Base-by-base conservation (phyloP, 2,888 invertebrate genomes). In the Ophonus ardosiacus region DNA sequence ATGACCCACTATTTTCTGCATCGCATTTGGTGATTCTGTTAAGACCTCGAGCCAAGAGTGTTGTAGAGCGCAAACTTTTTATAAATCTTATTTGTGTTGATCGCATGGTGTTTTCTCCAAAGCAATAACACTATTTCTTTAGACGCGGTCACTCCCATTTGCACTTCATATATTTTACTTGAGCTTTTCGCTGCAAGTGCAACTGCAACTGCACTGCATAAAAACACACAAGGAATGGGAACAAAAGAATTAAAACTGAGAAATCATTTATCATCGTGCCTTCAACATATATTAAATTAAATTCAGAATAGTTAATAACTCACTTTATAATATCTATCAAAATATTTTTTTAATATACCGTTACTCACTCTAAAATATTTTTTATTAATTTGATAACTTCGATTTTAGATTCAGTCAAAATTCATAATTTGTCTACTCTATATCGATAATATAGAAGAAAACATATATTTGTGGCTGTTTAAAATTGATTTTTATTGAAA, bases 71-170 rank as follows among this genome's bases (percentile, higher is more conserved):
- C 10, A 13, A 51, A 51, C 10, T 51, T 51, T 51, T 51, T 51
- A 51, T 51, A 51, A 51, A 51, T 51, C 43, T 51, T 51, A 51
- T 13, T 51, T 51, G 43, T 63, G 18, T 63, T 63, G 13, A 24
- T 38, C 68, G 13, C 40, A 38, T 8, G 15, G 68, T 68, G 24
- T 40, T 68, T 68, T n/a, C 24, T 68, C 17, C 18, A 59, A 59
- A 0, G 68, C 31, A 68, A 68, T 68, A 68, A 68, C 68, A 68
- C 68, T 68, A 68, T 31, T 68, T 68, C 68, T 68, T 68, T 68
- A n/a, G 31, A 38, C 24, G 40, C 7, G 68, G 68, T 68, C 68
- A 68, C 68, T 68, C 68, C 68, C 68, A 68, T 68, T 40, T 68
- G 31, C 68, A 68, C 68, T 68, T 68, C 68, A 40, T 68, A 68